phyloP scores from a whole-genome alignment of 2,113 vertebrate genomes.

The Prunella himalayana region DNA sequence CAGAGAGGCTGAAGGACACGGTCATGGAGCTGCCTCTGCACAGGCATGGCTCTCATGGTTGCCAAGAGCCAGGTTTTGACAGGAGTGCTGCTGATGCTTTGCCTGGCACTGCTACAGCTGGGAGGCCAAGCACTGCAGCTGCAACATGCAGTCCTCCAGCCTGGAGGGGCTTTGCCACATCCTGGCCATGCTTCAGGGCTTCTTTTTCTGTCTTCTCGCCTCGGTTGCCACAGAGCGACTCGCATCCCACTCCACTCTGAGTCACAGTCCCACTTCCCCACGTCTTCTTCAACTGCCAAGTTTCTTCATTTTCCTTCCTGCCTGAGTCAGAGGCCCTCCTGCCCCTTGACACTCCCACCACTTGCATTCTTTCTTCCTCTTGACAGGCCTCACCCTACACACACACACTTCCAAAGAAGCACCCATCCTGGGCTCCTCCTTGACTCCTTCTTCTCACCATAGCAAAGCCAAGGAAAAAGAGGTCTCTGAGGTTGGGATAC shows the following conservation, averaged over 20 bases:
- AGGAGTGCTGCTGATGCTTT: not conserved
- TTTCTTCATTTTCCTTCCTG: slow-evolving; percentile 64
- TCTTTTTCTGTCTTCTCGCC: not conserved
- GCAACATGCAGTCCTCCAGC: not conserved
- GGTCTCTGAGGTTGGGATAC: not conserved
- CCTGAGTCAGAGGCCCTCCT: slow-evolving; percentile 45
- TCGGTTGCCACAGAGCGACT: not conserved
- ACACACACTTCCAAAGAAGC: not conserved
- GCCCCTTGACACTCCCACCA: not conserved
- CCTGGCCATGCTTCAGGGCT: not conserved
- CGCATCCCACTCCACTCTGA: not conserved
- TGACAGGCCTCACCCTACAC: not conserved
- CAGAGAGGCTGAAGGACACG: not conserved
- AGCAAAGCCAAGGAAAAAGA: not conserved
- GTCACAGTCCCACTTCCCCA: slow-evolving; percentile 54
- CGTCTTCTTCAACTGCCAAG: not conserved
- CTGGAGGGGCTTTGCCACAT: not conserved
- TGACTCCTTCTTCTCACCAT: not conserved
- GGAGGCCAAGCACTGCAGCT: not conserved
- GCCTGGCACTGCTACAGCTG: not conserved
- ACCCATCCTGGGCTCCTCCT: not conserved
- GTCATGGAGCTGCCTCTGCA: not conserved
- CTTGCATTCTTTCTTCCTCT: slow-evolving; percentile 12
- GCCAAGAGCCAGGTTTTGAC: not conserved
- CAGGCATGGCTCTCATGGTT: not conserved